phyloP scores from a whole-genome alignment of 2,113 vertebrate species.

The Gopherus evgoodei region DNA sequence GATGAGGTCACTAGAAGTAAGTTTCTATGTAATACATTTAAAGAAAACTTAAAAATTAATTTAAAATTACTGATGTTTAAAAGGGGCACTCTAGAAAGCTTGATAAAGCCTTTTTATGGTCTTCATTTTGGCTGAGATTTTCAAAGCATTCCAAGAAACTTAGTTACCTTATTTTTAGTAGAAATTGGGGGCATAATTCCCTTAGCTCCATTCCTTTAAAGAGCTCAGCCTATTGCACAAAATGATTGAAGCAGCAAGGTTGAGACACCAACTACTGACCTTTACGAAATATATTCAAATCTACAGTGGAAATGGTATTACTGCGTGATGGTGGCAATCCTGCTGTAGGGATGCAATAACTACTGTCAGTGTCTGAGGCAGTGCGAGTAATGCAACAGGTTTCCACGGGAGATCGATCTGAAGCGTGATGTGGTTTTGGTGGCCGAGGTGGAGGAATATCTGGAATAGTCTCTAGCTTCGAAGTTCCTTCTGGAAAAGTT shows the following conservation, averaged over 20 bases:
- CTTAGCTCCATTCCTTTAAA: too few relatives aligned
- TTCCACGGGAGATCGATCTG: conserved; percentile 94
- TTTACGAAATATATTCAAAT: conserved; percentile 89
- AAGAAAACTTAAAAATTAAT: neutral
- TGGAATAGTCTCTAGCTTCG: conserved; percentile 82
- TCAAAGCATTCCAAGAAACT: neutral
- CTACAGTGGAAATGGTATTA: conserved; percentile 93
- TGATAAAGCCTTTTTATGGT: neutral
- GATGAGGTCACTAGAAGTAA: neutral
- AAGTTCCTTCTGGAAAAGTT: conserved; percentile 80
- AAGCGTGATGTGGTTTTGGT: conserved; percentile 89
- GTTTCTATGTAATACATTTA: neutral
- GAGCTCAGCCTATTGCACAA: neutral
- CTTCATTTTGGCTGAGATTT: neutral
- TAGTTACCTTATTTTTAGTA: neutral
- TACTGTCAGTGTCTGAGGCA: conserved; percentile 90
- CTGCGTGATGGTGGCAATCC: conserved; percentile 87
- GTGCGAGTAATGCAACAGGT: conserved; percentile 83
- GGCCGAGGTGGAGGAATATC: conserved; percentile 95
- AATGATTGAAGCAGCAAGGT: neutral
- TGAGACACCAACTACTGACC: conserved; percentile 74
- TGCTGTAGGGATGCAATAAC: conserved; percentile 88
- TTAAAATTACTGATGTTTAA: neutral
- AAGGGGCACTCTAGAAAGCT: neutral
- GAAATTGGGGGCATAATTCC: neutral